phyloP scores from a whole-genome alignment of 2,888 invertebrate species.

The Thymelicus lineola region DNA sequence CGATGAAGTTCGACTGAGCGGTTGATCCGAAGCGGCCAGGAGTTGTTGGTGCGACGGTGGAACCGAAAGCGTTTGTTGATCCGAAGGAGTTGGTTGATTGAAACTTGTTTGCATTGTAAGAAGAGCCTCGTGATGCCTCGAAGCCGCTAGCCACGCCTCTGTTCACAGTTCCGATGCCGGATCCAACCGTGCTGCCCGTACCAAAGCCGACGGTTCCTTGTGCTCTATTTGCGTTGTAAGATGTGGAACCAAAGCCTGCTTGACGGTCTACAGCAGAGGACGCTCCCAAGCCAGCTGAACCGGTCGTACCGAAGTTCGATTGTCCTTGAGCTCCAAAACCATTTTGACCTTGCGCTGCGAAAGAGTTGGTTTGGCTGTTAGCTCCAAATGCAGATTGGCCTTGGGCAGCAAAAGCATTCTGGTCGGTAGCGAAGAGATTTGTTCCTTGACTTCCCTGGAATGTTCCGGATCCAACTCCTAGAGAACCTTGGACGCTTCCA shows the following conservation, averaged over 20 bases:
- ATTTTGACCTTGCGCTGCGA: constrained; percentile 35
- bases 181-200: constrained; percentile 45
- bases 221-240: constrained; percentile 22
- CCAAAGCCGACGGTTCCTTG: constrained; percentile 37
- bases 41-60: constrained; percentile 52
- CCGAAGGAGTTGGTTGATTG: constrained; percentile 47
- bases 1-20: constrained; percentile 70
- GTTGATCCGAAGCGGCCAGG: constrained; percentile 56
- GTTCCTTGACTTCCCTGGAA: constrained; percentile 60
- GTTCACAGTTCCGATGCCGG: constrained; percentile 44
- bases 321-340: constrained; percentile 19
- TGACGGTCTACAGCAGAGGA: constrained; percentile 2
- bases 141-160: constrained; percentile 37
- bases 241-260: constrained; percentile 18
- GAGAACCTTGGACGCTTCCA: constrained; percentile 57
- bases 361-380: constrained; percentile 9
- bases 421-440: constrained; percentile 54
- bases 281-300: background rate
- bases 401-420: constrained; percentile 48
- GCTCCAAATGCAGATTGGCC: constrained; percentile 37
- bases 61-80: constrained; percentile 52
- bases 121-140: constrained; percentile 35
- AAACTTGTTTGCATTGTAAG: constrained; percentile 44
- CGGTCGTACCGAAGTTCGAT: background rate
- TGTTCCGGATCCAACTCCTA: constrained; percentile 63